Evolutionary conservation across 2,113 vertebrate species (phyloP), one percentile per base, ranked within the genome.

Genomic region (Cygnus atratus): DNA sequence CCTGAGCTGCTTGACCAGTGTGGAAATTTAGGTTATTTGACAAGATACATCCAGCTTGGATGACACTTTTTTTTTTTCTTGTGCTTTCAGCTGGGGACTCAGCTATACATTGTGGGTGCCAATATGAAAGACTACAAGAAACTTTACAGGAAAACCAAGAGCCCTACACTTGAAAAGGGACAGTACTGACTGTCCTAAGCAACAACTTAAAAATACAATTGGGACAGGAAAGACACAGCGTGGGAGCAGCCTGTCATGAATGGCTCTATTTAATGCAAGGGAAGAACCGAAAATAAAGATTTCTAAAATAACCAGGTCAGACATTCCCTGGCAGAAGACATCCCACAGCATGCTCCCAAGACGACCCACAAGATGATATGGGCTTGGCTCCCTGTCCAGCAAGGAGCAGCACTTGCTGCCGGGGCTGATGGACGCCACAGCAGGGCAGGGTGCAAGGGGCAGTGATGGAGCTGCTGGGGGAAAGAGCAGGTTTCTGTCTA

Each of bases 141-240:
- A 84, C 37, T 29, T 11, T 74, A 84, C 46, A 78, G 59, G 52
- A 86, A 94, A 93, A 72, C 39, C 46, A 39, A 18, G 59, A 84
- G 57, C 62, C 18, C 44, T 72, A 10, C 17, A 21, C 14, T 85
- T 76, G 48, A 91, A 83, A 84, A 87, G 24, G 18, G 89, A 76
- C 37, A 67, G 25, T 39, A 19, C 17, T 71, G 50, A 9, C 67
- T 76, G 41, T 39, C n/a, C 67, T 59, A 77, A 90, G 59, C 21
- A 92, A 44, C 33, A 67, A 35, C 72, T 90, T 70, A 39, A 85
- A 93, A 93, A 80, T 46, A 91, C 58, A 95, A 9, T 2, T 50
- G 74, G 14, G 72, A 80, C 78, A 94, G 75, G 72, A 95, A 95
- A 90, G 63, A 54, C 59, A 46, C 67, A 95, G 82, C 50, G n/a